Conservation (phyloP, 2,113 vertebrate genomes). For the Loxodonta africana region DNA sequence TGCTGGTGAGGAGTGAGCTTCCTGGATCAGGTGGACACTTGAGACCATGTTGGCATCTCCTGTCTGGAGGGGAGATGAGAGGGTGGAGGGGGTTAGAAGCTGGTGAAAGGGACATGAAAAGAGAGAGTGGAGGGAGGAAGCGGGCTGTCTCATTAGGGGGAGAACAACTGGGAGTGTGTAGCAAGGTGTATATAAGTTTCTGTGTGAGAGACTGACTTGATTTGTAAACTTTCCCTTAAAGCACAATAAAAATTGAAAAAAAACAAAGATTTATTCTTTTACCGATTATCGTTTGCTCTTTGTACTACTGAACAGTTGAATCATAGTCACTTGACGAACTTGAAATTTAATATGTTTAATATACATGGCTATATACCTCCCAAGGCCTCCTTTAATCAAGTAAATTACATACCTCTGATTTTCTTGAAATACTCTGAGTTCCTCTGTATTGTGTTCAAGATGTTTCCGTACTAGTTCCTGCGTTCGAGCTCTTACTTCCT, state of each 20-base stretch:
- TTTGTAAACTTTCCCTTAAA: too few relatives aligned
- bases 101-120: too few relatives aligned
- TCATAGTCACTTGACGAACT: background rate
- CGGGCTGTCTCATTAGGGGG: too few relatives aligned
- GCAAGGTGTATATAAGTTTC: too few relatives aligned
- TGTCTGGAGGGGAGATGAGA: too few relatives aligned
- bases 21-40: too few relatives aligned
- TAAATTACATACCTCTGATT: slow-evolving; percentile 82
- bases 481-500: slow-evolving; percentile 88
- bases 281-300: slow-evolving; percentile 11
- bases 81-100: too few relatives aligned
- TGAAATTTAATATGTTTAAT: slow-evolving; percentile 55
- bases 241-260: background rate
- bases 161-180: too few relatives aligned
- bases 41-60: too few relatives aligned
- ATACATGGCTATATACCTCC: background rate
- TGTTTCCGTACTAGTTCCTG: slow-evolving; percentile 86
- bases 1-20: too few relatives aligned
- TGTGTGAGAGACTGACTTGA: too few relatives aligned
- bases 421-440: slow-evolving; percentile 78
- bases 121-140: too few relatives aligned
- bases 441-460: slow-evolving; percentile 78
- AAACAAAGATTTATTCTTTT: slow-evolving; percentile 31
- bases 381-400: background rate
- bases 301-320: slow-evolving; percentile 36